These are phyloP conservation scores for Promerops cafer DNA, from an alignment of 2,113 vertebrate species.

Conservation along the genomic window DNA sequence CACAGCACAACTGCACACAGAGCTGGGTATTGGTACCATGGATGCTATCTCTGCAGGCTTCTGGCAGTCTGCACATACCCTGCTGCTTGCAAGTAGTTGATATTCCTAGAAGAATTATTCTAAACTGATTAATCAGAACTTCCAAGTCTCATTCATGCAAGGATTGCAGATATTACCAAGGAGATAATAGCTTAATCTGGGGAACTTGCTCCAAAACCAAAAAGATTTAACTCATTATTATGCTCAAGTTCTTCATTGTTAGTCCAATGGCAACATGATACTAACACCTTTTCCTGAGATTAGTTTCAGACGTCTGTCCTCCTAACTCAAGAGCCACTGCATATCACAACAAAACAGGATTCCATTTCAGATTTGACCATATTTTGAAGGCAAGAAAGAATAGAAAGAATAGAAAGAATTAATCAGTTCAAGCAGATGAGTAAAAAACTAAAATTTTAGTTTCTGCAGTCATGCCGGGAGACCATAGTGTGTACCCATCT, in stretches of 20 bases:
- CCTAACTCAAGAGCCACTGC: neutral
- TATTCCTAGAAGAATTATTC: neutral
- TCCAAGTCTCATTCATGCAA: neutral
- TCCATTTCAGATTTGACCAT: neutral
- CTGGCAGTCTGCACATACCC: neutral
- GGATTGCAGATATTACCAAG: neutral
- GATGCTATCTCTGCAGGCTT: neutral
- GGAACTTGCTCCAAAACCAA: neutral
- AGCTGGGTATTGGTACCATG: neutral
- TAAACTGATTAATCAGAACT: neutral
- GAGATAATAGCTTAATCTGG: neutral
- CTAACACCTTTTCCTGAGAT: neutral
- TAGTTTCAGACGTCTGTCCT: neutral
- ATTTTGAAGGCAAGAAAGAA: neutral
- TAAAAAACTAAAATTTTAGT: neutral
- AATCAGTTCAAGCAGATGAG: neutral
- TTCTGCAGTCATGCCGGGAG: neutral
- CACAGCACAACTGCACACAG: neutral
- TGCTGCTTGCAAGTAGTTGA: neutral
- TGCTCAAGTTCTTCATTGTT: neutral
- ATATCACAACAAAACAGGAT: neutral
- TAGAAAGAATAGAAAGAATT: neutral
- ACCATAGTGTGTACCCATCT: neutral
- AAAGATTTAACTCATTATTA: neutral
- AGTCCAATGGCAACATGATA: neutral